Evolutionary conservation across 2,113 vertebrate species (phyloP).

Genomic region (Circaetus gallicus): DNA sequence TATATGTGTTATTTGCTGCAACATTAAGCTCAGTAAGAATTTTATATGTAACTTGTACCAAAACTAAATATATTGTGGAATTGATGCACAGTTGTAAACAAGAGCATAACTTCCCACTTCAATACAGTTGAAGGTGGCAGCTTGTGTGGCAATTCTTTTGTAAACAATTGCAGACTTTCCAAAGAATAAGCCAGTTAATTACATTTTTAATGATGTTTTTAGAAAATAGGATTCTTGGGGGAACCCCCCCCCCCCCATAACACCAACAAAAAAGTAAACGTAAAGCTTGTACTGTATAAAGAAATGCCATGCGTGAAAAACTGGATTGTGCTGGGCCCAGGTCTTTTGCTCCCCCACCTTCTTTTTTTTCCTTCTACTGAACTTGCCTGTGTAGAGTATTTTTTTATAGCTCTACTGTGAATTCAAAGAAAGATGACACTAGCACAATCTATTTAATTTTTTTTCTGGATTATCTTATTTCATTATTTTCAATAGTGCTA

Average conservation of each 20-base stretch:
- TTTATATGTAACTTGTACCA: conserved; percentile 62
- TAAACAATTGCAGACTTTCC: conserved; percentile 49
- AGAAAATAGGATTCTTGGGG: background rate
- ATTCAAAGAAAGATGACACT: background rate
- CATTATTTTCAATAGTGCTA: conserved; percentile 23
- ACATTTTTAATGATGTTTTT: conserved; percentile 41
- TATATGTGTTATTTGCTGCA: conserved; percentile 64
- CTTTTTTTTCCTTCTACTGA: background rate
- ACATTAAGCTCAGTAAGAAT: conserved; percentile 64
- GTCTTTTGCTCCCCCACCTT: background rate
- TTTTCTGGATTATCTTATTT: conserved; percentile 51
- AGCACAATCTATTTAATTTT: background rate
- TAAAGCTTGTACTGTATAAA: background rate
- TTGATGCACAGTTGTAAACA: conserved; percentile 61
- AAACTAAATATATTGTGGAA: conserved; percentile 61
- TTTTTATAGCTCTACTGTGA: background rate
- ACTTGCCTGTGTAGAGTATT: background rate
- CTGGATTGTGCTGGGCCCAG: background rate
- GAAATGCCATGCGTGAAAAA: background rate
- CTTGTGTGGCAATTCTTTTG: conserved; percentile 37
- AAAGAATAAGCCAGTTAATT: conserved; percentile 37
- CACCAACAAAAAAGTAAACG: background rate
- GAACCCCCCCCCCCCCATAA: background rate
- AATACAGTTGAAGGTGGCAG: conserved; percentile 8
- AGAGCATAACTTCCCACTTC: conserved; percentile 26